Base-by-base conservation (phyloP, 2,797 vertebrate genomes). In the Sebastes miniatus region DNA sequence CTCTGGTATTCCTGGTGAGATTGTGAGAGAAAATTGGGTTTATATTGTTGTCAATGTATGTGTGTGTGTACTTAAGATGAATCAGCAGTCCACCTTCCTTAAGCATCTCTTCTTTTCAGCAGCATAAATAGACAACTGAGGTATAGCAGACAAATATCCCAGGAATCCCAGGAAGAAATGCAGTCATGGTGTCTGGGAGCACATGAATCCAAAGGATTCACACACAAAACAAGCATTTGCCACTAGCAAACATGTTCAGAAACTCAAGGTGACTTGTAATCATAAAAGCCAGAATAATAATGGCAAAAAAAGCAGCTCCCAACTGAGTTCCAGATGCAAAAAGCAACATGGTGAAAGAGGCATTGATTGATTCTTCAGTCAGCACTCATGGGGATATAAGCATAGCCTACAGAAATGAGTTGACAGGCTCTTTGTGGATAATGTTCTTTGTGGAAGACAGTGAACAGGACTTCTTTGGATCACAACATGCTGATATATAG, bases 1-100 rank as follows among this genome's bases (percentile, higher is more conserved):
- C 96, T 94, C 80, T 97, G 96, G 90, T 99, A 99, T 78, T 99
- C 97, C 98, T 99, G 93, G 1, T 0, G 47, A 84, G 76, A 24
- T 4, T 2, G 63, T 5, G 1, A 77, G 22, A 82, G 61, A 78
- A 85, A 84, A 71, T 34, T 22, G n/a, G 13, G 3, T 63, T 72
- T 79, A 73, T 64, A 69, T 73, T 78, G 12, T 64, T 69, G 36
- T 22, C 72, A n/a, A 68, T 24, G 31, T 59, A 29, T 4, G 25
- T 64, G 24, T 39, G 31, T 14, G 32, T 8, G 16, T 47, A 67
- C 58, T 81, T 70, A 47, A 77, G 68, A 81, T 79, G 77, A 88
- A 80, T 78, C 76, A 75, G 69, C 76, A 69, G 69, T 50, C 69
- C 69, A 81, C 54, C 52, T 31, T 59, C 61, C 10, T 59, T 70